Conservation (phyloP, 2,113 vertebrate genomes). For the Seriola rivoliana region DNA sequence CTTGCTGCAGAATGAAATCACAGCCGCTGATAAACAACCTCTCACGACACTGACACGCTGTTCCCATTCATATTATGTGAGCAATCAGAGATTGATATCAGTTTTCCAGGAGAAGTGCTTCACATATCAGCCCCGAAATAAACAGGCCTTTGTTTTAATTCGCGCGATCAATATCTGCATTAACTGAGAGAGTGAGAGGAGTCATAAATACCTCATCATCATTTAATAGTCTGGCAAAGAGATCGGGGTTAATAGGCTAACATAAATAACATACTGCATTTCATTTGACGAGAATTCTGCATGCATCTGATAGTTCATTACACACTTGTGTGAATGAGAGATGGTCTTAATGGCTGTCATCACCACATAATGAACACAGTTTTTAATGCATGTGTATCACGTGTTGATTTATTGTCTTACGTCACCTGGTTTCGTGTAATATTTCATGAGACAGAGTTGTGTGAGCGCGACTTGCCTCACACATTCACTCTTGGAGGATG, state of each 20-base stretch:
- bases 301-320: conserved; percentile 25
- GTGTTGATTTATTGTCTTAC: not conserved
- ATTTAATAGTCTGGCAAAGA: conserved; percentile 20
- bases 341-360: conserved; percentile 5
- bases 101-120: conserved; percentile 2
- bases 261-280: conserved; percentile 13
- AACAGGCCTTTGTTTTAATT: conserved; percentile 34
- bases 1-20: conserved; percentile 28
- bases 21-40: conserved; percentile 42
- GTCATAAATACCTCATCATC: conserved; percentile 18
- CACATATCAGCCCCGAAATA: conserved; percentile 11
- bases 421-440: not conserved
- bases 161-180: conserved; percentile 18
- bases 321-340: conserved; percentile 40
- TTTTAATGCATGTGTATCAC: not conserved
- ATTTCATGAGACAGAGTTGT: not conserved
- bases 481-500: not conserved
- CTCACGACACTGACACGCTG: conserved; percentile 24
- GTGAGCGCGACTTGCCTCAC: not conserved
- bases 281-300: conserved; percentile 41
- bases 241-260: conserved; percentile 22
- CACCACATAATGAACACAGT: not conserved
- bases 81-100: conserved; percentile 38
- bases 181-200: not conserved
- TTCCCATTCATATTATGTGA: conserved; percentile 38